Percentiles rank a stretch among this genome's conserved stretches.
Conservation (phyloP, 2,797 vertebrate species). For the Bovichtus variegatus region DNA sequence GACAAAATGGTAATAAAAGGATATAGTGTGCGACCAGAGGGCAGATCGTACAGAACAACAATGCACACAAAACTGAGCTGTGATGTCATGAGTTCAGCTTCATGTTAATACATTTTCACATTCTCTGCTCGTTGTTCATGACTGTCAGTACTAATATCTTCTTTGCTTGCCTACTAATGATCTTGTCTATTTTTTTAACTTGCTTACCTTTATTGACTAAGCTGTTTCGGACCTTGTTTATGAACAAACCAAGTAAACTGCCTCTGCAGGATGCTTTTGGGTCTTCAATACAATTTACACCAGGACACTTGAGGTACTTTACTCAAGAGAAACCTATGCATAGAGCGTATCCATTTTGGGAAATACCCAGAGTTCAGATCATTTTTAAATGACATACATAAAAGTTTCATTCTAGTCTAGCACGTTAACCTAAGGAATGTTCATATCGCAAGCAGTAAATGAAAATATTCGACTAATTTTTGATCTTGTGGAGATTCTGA, state of each 20-base stretch:
- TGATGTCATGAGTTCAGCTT: background rate
- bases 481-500: background rate
- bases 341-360: background rate
- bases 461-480: background rate
- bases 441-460: background rate
- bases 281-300: background rate
- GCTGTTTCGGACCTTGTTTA: background rate
- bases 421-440: background rate
- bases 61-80: background rate
- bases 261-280: background rate
- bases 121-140: background rate
- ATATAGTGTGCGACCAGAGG: background rate
- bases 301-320: background rate
- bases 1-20: background rate
- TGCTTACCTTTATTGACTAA: background rate
- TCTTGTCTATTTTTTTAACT: constrained; percentile 1
- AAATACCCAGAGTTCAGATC: background rate
- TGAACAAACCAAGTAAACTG: background rate
- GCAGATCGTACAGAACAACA: background rate
- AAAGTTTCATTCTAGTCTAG: background rate
- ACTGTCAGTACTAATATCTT: background rate
- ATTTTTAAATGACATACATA: background rate
- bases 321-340: background rate
- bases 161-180: background rate
- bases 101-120: background rate